A percentile compares a stretch with the other conserved stretches of the same genome.
Evolutionary conservation across 2,797 vertebrate species (phyloP).

Genomic region (Aldrovandia affinis): DNA sequence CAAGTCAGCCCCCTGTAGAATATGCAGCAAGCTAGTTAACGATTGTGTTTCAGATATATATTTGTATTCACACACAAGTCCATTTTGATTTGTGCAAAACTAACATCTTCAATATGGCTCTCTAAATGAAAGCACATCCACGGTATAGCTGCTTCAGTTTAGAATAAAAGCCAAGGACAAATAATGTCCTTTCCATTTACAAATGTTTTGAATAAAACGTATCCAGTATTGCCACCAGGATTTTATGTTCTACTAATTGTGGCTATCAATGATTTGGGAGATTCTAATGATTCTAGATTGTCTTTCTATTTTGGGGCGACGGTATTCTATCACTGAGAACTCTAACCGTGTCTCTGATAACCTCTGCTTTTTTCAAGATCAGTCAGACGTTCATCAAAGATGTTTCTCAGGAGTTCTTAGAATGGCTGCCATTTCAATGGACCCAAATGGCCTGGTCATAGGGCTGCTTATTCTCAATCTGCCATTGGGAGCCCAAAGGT

Average conservation of each 20-base stretch:
- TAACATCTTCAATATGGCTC: not conserved
- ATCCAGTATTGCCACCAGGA: not conserved
- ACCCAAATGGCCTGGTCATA: not conserved
- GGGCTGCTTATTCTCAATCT: not conserved
- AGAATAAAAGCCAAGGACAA: not conserved
- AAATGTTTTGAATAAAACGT: not conserved
- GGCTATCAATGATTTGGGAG: not conserved
- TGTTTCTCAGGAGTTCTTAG: not conserved
- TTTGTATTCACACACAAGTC: not conserved
- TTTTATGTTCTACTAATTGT: not conserved
- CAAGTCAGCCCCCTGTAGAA: not conserved
- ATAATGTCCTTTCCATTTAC: not conserved
- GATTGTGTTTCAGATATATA: not conserved
- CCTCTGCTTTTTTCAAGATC: not conserved
- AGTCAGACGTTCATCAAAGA: not conserved
- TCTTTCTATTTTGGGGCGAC: no score
- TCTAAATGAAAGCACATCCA: not conserved
- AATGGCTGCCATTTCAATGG: not conserved
- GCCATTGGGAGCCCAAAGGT: not conserved
- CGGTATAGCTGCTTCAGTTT: not conserved
- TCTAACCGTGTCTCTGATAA: no score
- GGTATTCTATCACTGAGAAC: no score
- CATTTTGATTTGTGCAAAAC: not conserved
- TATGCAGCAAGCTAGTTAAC: not conserved
- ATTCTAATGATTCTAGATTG: not conserved